Percentiles rank a stretch among this genome's conserved stretches.
These are phyloP conservation scores for Pedetes capensis DNA, from an alignment of 2,113 vertebrate genomes.

Conservation along the genomic window DNA sequence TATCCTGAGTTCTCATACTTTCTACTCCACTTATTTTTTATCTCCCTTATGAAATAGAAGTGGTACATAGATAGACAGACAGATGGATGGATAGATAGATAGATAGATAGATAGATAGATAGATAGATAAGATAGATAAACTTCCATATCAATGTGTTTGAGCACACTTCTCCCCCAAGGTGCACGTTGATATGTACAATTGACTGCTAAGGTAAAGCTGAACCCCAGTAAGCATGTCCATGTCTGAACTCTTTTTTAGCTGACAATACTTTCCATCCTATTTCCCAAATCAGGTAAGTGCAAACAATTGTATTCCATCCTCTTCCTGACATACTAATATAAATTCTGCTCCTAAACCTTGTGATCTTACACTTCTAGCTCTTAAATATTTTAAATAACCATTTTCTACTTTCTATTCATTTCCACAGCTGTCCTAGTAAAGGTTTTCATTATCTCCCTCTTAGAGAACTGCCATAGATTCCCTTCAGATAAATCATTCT, in stretches of 20 bases:
- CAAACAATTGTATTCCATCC: not conserved
- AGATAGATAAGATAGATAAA: too few species aligned
- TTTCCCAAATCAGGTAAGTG: not conserved
- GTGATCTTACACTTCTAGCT: not conserved
- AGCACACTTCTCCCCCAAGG: not conserved
- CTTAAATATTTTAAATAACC: constrained; percentile 32
- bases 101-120: too few species aligned
- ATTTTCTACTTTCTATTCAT: constrained; percentile 24
- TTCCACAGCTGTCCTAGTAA: not conserved
- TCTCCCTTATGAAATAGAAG: not conserved
- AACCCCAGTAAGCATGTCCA: not conserved
- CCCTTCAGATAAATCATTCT: not conserved
- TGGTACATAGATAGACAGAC: not conserved
- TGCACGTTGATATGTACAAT: not conserved
- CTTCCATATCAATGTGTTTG: not conserved
- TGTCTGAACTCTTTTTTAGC: not conserved
- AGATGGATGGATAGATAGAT: too few species aligned
- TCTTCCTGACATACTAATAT: not conserved
- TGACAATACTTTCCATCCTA: not conserved
- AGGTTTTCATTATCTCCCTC: not conserved
- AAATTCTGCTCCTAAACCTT: not conserved
- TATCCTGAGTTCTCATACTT: not conserved
- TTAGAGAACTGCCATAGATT: not conserved
- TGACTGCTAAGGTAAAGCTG: not conserved
- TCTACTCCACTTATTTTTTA: not conserved